A percentile compares a stretch with the other conserved stretches of the same genome.
These are phyloP conservation scores for Chydorus sphaericus DNA, from an alignment of 2,888 invertebrate genomes.

Conservation along the genomic window DNA sequence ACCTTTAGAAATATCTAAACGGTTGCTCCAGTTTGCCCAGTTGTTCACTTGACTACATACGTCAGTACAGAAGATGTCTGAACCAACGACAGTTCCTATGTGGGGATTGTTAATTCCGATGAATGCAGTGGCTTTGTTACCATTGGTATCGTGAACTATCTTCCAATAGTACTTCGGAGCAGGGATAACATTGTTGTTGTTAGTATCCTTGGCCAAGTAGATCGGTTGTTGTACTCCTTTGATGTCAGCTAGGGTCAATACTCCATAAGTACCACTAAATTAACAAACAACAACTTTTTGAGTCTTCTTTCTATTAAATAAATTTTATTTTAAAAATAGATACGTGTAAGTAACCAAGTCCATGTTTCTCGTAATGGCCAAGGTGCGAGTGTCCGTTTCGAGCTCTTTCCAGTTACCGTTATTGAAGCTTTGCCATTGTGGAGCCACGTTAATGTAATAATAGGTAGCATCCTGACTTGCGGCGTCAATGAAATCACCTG, in stretches of 20 bases:
- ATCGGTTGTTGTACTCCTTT: conserved; percentile 13
- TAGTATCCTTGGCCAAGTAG: conserved; percentile 10
- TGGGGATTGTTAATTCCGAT: conserved; percentile 16
- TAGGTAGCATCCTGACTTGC: conserved; percentile 21
- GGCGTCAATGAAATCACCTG: conserved; percentile 18
- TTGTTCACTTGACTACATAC: conserved; percentile 27
- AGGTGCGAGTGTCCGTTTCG: conserved; percentile 14
- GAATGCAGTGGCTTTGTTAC: conserved; percentile 15
- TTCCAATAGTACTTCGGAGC: conserved; percentile 20
- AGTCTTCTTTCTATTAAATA: no score
- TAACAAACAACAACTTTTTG: no score
- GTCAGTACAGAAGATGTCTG: conserved; percentile 34
- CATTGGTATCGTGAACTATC: conserved; percentile 15
- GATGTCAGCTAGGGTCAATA: conserved; percentile 14
- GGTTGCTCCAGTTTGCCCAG: conserved; percentile 30
- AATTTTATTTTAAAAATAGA: no score
- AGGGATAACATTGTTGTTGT: conserved; percentile 15
- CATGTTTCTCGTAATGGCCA: conserved; percentile 9
- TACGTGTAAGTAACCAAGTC: conserved; percentile 17
- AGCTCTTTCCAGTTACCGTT: conserved; percentile 21
- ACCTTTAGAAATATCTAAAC: conserved; percentile 12
- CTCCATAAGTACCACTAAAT: conserved; percentile 17
- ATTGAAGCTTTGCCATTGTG: conserved; percentile 20
- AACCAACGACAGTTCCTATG: not conserved
- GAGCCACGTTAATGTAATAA: conserved; percentile 19